These are phyloP conservation scores for Uloborus diversus DNA, from an alignment of 1,140 invertebrate genomes.

Conservation along the genomic window DNA sequence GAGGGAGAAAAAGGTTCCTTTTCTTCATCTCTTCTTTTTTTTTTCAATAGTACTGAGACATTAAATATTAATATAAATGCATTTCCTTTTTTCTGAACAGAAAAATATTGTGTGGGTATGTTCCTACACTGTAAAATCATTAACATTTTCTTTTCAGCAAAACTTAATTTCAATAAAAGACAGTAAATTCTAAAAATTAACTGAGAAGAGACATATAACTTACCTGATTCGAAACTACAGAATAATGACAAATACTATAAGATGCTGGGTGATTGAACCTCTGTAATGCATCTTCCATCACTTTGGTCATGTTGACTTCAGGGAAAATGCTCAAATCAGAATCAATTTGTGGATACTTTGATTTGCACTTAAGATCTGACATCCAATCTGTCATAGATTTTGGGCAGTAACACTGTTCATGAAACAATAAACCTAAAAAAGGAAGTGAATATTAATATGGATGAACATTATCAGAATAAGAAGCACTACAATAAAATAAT, in stretches of 20 bases:
- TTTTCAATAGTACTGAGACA: too few relatives aligned
- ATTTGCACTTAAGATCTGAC: constrained; percentile 19
- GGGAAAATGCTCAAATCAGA: constrained; percentile 78
- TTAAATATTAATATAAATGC: too few relatives aligned
- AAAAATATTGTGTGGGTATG: background rate
- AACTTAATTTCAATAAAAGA: background rate
- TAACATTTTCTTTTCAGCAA: background rate
- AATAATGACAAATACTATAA: constrained; percentile 90
- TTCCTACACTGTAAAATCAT: background rate
- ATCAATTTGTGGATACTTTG: constrained; percentile 75
- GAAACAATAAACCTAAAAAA: constrained; percentile 70
- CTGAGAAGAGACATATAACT: too few relatives aligned
- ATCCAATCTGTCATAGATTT: constrained; percentile 75
- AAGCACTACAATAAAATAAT: too few relatives aligned
- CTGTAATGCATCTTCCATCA: constrained; percentile 73
- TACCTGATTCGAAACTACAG: constrained; percentile 83
- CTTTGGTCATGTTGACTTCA: constrained; percentile 76
- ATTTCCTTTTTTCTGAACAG: background rate
- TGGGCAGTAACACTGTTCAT: constrained; percentile 89
- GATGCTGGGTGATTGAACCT: constrained; percentile 77
- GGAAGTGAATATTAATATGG: constrained; percentile 5
- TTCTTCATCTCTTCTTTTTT: too few relatives aligned
- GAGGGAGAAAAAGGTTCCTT: too few relatives aligned
- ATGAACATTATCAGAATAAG: too few relatives aligned
- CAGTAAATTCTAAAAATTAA: background rate